Conservation (phyloP, 2,797 vertebrate species). For the Takifugu rubripes region DNA sequence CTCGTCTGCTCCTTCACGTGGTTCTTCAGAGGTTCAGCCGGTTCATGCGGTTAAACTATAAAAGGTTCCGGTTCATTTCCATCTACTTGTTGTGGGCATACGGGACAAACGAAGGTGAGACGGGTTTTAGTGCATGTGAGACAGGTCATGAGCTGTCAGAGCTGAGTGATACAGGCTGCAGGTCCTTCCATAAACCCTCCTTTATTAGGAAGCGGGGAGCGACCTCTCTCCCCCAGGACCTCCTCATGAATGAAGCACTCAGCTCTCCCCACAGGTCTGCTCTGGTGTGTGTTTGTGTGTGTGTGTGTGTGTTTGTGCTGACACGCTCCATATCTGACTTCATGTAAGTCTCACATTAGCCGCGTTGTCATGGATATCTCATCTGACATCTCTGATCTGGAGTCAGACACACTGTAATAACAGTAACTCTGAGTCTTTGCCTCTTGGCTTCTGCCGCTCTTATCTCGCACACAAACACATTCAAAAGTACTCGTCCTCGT, state of each 20-base stretch:
- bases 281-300: constrained; percentile 24
- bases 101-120: too few relatives aligned
- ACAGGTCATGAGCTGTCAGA: constrained; percentile 31
- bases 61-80: too few relatives aligned
- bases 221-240: constrained; percentile 59
- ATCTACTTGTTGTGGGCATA: too few relatives aligned
- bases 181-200: constrained; percentile 61
- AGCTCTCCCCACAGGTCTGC: constrained; percentile 37
- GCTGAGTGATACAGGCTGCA: constrained; percentile 46
- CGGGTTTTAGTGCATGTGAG: constrained; percentile 16
- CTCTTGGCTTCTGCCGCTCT: not conserved
- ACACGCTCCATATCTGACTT: constrained; percentile 14
- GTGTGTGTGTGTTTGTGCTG: constrained; percentile 19
- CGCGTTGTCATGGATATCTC: constrained; percentile 11
- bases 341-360: constrained; percentile 9
- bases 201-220: constrained; percentile 62
- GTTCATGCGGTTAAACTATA: not conserved
- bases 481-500: constrained; percentile 16
- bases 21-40: not conserved
- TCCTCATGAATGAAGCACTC: constrained; percentile 68
- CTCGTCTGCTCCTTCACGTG: not conserved
- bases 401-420: not conserved
- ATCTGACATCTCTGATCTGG: not conserved
- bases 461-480: constrained; percentile 5
- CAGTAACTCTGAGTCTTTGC: constrained; percentile 9